Base-by-base conservation (phyloP, 2,888 invertebrate species). In the Polydrusus cervinus region DNA sequence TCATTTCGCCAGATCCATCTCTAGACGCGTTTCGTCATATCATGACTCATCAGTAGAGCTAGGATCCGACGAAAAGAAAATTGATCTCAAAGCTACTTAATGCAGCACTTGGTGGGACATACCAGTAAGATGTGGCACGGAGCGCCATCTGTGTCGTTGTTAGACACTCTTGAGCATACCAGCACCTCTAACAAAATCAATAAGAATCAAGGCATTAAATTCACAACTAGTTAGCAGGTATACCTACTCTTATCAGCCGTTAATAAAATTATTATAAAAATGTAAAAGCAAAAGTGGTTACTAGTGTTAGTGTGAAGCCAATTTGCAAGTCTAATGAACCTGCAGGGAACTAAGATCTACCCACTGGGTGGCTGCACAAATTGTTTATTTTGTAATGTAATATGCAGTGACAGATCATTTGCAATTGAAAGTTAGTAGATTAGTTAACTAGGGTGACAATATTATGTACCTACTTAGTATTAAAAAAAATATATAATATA, bases 231-330 rank as follows among this genome's bases (percentile, higher is more conserved):
- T 34, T 47, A 45, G n/a, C 30, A 30, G 14, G 45, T 45, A 45
- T 45, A n/a, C 13, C 34, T n/a, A 64, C 10, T 30, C 49, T 34
- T 64, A 64, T 64, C 64, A 64, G 64, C 45, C 7, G 13, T 30
- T 16, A 34, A 30, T 14, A 20, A 43, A 55, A 53, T 43, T 18
- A 55, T 53, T 67, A 67, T 55, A n/a, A 55, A 67, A 40, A 67
- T 67, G 55, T 14, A 67, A 55, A 67, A 53, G 53, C 67, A 67
- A 67, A 67, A 67, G 67, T 67, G 67, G 67, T 67, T 67, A 67
- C 40, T 55, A 67, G 67, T 67, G 67, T 67, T 55, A 51, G 51
- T 43, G 43, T 43, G 1, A 30, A 16, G 38, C n/a, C 61, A 53
- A 71, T 71, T 14, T 71, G 71, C 71, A 71, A 71, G 53, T 71